These are phyloP conservation scores for Pseudopodoces humilis DNA, from an alignment of 2,113 vertebrate genomes.

Conservation along the genomic window DNA sequence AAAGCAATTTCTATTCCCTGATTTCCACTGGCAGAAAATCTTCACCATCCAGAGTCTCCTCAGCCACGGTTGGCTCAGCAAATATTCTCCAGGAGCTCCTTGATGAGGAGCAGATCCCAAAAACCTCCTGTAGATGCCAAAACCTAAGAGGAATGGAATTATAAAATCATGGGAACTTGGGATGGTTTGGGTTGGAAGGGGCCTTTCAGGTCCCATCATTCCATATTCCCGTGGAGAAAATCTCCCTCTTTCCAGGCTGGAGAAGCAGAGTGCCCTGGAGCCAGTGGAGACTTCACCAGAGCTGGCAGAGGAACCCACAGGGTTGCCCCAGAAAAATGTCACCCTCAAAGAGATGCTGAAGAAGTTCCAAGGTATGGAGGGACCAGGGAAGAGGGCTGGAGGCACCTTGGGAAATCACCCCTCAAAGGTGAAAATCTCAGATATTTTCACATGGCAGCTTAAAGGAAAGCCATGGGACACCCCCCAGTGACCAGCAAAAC, in stretches of 20 bases:
- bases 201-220: neutral
- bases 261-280: neutral
- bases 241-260: neutral
- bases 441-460: accelerated
- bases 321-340: accelerated
- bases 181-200: neutral
- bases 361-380: neutral
- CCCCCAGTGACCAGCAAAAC: accelerated
- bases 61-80: neutral
- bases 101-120: neutral
- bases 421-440: neutral
- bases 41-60: neutral
- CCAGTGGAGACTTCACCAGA: accelerated
- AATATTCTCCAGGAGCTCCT: neutral
- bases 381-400: accelerated
- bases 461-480: accelerated
- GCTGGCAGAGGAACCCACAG: neutral
- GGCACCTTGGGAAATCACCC: neutral
- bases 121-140: neutral
- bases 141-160: neutral
- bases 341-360: neutral
- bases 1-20: neutral
- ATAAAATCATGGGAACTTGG: accelerated
- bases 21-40: neutral
- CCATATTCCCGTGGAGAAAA: neutral